These are phyloP conservation scores for Acanthococcus lagerstroemiae DNA, from an alignment of 2,888 invertebrate species.

Conservation along the genomic window DNA sequence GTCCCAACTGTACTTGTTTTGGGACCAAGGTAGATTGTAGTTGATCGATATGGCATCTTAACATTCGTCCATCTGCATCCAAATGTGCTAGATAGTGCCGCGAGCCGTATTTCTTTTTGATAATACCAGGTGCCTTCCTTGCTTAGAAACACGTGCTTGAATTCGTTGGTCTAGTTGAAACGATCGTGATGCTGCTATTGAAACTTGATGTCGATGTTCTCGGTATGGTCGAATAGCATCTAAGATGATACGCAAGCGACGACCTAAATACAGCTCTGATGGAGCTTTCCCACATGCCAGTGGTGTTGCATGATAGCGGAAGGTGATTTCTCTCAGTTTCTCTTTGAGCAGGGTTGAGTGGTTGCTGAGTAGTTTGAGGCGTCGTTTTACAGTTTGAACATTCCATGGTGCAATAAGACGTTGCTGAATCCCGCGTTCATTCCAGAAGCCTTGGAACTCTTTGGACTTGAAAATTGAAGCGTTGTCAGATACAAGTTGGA, in stretches of 20 bases:
- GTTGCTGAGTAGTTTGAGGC: neutral
- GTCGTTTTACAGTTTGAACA: neutral
- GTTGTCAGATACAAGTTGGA: neutral
- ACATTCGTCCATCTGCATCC: neutral
- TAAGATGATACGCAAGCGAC: neutral
- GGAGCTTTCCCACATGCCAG: neutral
- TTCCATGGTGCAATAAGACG: neutral
- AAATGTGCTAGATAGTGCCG: neutral
- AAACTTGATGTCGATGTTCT: neutral
- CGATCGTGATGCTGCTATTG: neutral
- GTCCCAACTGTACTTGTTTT: neutral
- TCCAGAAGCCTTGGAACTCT: neutral
- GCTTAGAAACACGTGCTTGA: neutral
- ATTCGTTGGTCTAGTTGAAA: neutral
- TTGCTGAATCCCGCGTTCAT: neutral
- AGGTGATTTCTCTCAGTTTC: neutral
- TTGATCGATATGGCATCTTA: neutral
- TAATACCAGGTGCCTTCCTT: neutral
- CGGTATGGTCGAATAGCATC: neutral
- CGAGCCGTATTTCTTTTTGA: neutral
- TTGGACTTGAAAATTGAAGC: neutral
- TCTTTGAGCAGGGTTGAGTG: neutral
- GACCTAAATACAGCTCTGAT: neutral
- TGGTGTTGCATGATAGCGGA: neutral
- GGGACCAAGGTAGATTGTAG: neutral